A percentile compares a stretch with the other conserved stretches of the same genome.
Conservation (phyloP, 2,797 vertebrate species). For the Halcyon smyrnensis region DNA sequence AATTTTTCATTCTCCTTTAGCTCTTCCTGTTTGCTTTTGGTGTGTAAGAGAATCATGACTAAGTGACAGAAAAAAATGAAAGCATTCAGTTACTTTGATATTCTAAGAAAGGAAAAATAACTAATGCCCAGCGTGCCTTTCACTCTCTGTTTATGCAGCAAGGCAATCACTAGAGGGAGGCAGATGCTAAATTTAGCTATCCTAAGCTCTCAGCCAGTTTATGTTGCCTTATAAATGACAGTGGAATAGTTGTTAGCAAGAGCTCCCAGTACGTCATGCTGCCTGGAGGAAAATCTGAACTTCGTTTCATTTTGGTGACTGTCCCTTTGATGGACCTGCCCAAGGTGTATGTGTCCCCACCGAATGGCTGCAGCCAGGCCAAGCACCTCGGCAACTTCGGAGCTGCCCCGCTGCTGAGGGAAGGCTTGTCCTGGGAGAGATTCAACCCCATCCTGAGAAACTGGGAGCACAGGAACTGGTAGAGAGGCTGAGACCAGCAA, state of each 20-base stretch:
- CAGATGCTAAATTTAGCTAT: background rate
- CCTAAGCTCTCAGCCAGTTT: background rate
- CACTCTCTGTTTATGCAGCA: background rate
- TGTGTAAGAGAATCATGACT: background rate
- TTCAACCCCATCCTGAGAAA: background rate
- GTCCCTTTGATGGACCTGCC: background rate
- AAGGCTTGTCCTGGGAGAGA: background rate
- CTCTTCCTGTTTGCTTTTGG: background rate
- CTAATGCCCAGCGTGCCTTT: background rate
- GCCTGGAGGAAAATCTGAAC: background rate
- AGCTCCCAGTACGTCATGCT: background rate
- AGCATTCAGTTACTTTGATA: background rate
- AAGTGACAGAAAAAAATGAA: background rate
- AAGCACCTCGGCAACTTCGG: accelerated
- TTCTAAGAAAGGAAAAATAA: background rate
- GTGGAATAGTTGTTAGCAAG: background rate
- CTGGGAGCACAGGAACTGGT: background rate
- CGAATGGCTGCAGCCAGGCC: background rate
- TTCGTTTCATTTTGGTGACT: background rate
- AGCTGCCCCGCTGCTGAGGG: background rate
- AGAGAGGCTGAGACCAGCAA: background rate
- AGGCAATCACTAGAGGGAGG: constrained; percentile 37
- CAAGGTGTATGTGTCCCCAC: background rate
- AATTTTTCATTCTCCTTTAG: background rate
- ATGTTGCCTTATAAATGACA: background rate